phyloP scores from a whole-genome alignment of 2,888 invertebrate genomes.

The Drosophila mimetica region DNA sequence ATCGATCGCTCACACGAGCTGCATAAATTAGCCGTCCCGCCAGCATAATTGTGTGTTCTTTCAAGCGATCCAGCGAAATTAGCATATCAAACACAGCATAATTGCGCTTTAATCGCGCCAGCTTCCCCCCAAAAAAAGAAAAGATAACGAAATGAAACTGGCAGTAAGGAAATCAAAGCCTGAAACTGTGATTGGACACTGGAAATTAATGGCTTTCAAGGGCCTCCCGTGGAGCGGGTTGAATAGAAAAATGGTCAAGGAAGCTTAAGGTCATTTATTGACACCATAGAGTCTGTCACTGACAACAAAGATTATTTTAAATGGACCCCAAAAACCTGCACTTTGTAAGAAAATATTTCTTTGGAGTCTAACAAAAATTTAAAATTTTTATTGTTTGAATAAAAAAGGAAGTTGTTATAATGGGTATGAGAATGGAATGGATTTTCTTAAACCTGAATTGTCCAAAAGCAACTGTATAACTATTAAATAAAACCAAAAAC shows the following conservation, averaged over 20 bases:
- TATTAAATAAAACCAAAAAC: too few species aligned
- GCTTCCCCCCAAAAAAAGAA: constrained; percentile 30
- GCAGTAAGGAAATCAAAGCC: constrained; percentile 24
- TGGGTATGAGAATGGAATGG: not conserved
- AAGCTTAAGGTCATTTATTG: constrained; percentile 29
- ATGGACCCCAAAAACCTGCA: not conserved
- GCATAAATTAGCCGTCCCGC: constrained; percentile 67
- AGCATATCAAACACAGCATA: constrained; percentile 82
- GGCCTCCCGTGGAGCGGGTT: constrained; percentile 24
- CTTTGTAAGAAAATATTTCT: not conserved
- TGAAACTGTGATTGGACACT: constrained; percentile 20
- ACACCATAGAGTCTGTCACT: constrained; percentile 8
- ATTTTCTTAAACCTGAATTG: not conserved
- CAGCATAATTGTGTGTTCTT: constrained; percentile 46
- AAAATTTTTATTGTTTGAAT: not conserved
- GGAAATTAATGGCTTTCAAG: constrained; percentile 33
- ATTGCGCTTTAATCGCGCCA: constrained; percentile 78
- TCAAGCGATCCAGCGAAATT: constrained; percentile 56
- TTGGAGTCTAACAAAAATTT: not conserved
- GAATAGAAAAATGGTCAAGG: constrained; percentile 20
- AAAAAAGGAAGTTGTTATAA: not conserved
- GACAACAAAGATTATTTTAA: constrained; percentile 25
- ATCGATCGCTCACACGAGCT: constrained; percentile 50
- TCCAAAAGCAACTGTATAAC: not conserved
- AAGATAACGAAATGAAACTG: constrained; percentile 45